Conservation (phyloP, 64 coral and sea anemone species). For the Stichodactyla mertensii region DNA sequence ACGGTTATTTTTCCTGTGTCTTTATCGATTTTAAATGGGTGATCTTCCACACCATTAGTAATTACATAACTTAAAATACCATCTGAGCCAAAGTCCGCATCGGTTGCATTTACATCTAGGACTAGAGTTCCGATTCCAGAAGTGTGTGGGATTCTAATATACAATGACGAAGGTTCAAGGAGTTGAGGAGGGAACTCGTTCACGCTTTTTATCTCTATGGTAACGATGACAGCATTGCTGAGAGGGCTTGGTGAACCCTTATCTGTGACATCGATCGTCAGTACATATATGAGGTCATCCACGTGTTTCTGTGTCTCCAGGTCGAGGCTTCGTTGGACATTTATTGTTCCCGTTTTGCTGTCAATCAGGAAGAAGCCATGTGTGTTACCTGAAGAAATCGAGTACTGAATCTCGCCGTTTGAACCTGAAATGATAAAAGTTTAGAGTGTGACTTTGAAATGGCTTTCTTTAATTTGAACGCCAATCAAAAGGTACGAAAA, state of each 20-base stretch:
- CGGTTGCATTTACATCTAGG: conserved; percentile 38
- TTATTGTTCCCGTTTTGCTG: conserved; percentile 36
- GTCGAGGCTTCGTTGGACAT: conserved; percentile 44
- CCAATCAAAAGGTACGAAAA: no score
- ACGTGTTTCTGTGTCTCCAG: conserved; percentile 70
- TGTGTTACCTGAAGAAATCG: conserved; percentile 55
- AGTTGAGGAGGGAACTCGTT: conserved; percentile 67
- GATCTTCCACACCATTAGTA: conserved; percentile 34
- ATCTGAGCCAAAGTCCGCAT: conserved; percentile 66
- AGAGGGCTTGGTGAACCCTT: conserved; percentile 44
- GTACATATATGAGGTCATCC: conserved; percentile 50
- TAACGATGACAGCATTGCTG: conserved; percentile 28
- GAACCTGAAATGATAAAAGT: conserved; percentile 16
- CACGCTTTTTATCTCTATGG: conserved; percentile 52
- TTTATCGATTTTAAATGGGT: conserved; percentile 47
- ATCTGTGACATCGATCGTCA: conserved; percentile 49
- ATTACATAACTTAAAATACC: conserved; percentile 46
- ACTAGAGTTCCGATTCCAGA: conserved; percentile 24
- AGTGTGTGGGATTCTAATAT: conserved; percentile 43
- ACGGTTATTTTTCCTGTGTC: conserved; percentile 50
- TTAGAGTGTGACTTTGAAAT: neutral
- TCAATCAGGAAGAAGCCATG: conserved; percentile 55
- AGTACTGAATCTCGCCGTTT: conserved; percentile 56
- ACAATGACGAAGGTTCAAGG: conserved; percentile 17
- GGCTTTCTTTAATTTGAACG: no score